Conservation (phyloP, 1,140 invertebrate genomes). For the Psilanteris sp. region DNA sequence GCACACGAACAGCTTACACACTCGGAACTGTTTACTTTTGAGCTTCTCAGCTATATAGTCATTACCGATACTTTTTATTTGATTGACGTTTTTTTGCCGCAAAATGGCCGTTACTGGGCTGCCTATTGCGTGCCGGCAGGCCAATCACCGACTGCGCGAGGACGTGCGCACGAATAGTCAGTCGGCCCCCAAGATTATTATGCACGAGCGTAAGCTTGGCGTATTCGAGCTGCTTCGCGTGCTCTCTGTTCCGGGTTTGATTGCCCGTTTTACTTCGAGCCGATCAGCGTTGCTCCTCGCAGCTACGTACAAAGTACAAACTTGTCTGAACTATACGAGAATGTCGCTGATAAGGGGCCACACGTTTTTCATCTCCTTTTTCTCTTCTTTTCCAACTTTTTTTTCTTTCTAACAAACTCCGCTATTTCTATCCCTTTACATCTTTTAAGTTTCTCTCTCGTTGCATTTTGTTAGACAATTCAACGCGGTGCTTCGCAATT, state of each 20-base stretch:
- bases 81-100: slow-evolving; percentile 38
- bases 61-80: slow-evolving; percentile 61
- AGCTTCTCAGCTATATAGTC: slow-evolving; percentile 43
- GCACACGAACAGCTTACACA: too few relatives aligned
- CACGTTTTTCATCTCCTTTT: slow-evolving; percentile 42
- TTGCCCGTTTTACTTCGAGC: slow-evolving; percentile 65
- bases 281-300: slow-evolving; percentile 46
- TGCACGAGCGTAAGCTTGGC: slow-evolving; percentile 62
- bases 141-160: slow-evolving; percentile 46
- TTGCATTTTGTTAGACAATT: too few relatives aligned
- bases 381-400: slow-evolving; percentile 13
- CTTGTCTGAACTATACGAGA: slow-evolving; percentile 52
- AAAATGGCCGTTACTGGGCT: slow-evolving; percentile 32
- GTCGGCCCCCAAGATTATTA: slow-evolving; percentile 65
- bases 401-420: slow-evolving; percentile 5
- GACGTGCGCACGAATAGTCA: slow-evolving; percentile 50
- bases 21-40: too few relatives aligned
- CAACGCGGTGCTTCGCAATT: too few relatives aligned
- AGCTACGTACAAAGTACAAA: slow-evolving; percentile 58
- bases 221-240: slow-evolving; percentile 54
- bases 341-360: slow-evolving; percentile 61
- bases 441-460: slow-evolving; percentile 26
- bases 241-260: slow-evolving; percentile 69
- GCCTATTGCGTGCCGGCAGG: slow-evolving; percentile 52
- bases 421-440: slow-evolving; percentile 33